Evolutionary conservation across 2,888 invertebrate species (phyloP).

Genomic region (Eilema griseolum): DNA sequence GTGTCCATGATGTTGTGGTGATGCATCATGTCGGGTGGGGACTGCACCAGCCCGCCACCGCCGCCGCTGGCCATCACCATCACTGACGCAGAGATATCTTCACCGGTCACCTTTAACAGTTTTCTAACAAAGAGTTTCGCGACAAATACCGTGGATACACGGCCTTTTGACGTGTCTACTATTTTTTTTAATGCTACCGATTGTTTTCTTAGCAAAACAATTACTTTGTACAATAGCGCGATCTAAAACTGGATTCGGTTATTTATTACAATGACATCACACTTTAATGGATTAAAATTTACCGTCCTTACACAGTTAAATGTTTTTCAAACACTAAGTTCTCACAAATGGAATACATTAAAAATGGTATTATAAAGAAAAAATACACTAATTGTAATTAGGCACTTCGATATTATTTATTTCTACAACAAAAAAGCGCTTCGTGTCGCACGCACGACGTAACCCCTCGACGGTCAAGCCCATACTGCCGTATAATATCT

Average conservation of each 20-base stretch:
- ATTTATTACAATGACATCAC: constrained; percentile 56
- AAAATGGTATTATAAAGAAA: constrained; percentile 51
- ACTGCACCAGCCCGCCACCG: constrained; percentile 85
- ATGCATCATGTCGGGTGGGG: constrained; percentile 85
- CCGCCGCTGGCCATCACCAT: constrained; percentile 86
- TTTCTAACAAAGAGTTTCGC: constrained; percentile 29
- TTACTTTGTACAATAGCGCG: constrained; percentile 15
- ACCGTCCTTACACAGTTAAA: constrained; percentile 34
- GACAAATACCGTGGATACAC: constrained; percentile 23
- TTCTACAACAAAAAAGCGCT: constrained; percentile 63
- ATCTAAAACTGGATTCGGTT: constrained; percentile 38
- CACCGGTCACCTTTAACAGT: constrained; percentile 59
- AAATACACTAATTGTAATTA: constrained; percentile 57
- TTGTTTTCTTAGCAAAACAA: constrained; percentile 9
- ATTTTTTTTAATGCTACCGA: constrained; percentile 10
- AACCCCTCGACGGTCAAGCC: constrained; percentile 79
- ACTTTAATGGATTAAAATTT: constrained; percentile 27
- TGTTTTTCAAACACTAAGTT: constrained; percentile 51
- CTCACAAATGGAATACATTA: constrained; percentile 68
- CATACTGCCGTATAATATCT: constrained; percentile 84
- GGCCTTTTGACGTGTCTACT: constrained; percentile 10
- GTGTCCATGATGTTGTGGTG: constrained; percentile 85
- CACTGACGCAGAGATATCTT: constrained; percentile 63
- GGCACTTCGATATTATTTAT: constrained; percentile 79
- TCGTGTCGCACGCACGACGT: constrained; percentile 65